These are phyloP conservation scores for Gopherus flavomarginatus DNA, from an alignment of 2,113 vertebrate species.

Conservation along the genomic window DNA sequence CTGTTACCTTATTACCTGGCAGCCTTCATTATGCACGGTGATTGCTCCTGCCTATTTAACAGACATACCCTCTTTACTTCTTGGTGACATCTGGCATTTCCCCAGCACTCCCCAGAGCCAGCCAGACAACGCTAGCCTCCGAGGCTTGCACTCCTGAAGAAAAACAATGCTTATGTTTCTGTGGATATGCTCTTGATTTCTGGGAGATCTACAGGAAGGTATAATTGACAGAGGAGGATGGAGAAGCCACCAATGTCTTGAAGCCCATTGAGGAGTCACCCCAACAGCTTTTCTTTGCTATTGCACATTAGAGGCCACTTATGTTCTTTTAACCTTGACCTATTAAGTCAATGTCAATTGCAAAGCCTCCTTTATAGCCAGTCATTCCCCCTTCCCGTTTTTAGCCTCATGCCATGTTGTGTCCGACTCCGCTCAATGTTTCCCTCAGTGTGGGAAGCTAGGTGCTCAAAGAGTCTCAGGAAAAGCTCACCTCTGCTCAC, in stretches of 20 bases:
- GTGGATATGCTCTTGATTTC: not conserved
- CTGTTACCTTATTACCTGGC: not conserved
- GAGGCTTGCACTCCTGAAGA: not conserved
- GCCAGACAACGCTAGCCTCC: not conserved
- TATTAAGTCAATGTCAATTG: not conserved
- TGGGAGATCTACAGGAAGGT: not conserved
- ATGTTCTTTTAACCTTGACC: not conserved
- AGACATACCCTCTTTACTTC: not conserved
- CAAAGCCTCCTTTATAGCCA: not conserved
- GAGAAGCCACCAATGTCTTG: not conserved
- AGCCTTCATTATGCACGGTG: not conserved
- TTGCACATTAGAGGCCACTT: fast-evolving
- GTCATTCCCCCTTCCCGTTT: not conserved
- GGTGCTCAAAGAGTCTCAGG: not conserved
- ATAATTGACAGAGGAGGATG: not conserved
- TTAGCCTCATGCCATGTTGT: not conserved
- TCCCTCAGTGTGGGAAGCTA: not conserved
- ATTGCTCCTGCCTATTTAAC: not conserved
- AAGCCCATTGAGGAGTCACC: not conserved
- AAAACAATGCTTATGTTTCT: not conserved
- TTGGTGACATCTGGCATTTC: not conserved
- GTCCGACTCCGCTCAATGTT: fast-evolving
- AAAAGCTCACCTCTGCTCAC: fast-evolving
- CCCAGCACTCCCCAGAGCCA: not conserved
- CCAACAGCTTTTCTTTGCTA: not conserved